These are phyloP conservation scores for Macrosteles quadrilineatus DNA, from an alignment of 1,140 invertebrate genomes.

Conservation along the genomic window DNA sequence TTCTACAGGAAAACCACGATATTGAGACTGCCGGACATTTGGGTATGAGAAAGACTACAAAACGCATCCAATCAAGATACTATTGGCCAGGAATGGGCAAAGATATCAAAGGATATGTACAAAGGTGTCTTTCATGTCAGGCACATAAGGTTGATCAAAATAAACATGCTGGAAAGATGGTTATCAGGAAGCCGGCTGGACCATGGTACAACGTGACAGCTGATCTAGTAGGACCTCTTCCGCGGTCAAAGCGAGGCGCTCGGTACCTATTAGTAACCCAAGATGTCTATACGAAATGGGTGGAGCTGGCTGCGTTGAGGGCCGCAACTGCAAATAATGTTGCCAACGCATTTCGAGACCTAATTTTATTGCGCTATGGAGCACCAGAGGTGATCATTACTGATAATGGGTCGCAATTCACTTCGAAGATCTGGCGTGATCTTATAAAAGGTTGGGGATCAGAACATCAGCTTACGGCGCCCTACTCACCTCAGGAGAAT, in stretches of 20 bases:
- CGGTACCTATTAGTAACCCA: slow-evolving; percentile 47
- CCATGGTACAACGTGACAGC: slow-evolving; percentile 47
- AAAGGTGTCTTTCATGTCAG: slow-evolving; percentile 42
- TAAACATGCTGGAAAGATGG: slow-evolving; percentile 44
- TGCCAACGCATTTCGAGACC: not conserved
- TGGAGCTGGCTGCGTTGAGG: slow-evolving; percentile 44
- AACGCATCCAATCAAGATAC: slow-evolving; percentile 33
- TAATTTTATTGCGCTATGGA: slow-evolving; percentile 22
- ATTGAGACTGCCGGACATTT: slow-evolving; percentile 37
- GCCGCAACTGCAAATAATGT: slow-evolving; percentile 11
- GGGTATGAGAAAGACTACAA: slow-evolving; percentile 44
- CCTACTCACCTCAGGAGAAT: slow-evolving; percentile 51
- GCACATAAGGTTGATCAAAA: slow-evolving; percentile 44
- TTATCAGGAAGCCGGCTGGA: slow-evolving; percentile 34
- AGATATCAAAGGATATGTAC: slow-evolving; percentile 41
- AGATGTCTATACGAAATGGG: slow-evolving; percentile 50
- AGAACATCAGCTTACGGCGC: slow-evolving; percentile 3
- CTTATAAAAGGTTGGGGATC: not conserved
- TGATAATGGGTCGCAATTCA: slow-evolving; percentile 25
- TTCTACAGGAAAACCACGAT: slow-evolving; percentile 42
- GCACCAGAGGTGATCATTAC: slow-evolving; percentile 8
- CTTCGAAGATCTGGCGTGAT: not conserved
- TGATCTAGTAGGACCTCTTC: slow-evolving; percentile 51
- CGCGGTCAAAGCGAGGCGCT: slow-evolving; percentile 44
- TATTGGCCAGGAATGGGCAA: slow-evolving; percentile 45